Evolutionary conservation across 1,140 invertebrate genomes (phyloP).

Genomic region (Drosophila ironensis): DNA sequence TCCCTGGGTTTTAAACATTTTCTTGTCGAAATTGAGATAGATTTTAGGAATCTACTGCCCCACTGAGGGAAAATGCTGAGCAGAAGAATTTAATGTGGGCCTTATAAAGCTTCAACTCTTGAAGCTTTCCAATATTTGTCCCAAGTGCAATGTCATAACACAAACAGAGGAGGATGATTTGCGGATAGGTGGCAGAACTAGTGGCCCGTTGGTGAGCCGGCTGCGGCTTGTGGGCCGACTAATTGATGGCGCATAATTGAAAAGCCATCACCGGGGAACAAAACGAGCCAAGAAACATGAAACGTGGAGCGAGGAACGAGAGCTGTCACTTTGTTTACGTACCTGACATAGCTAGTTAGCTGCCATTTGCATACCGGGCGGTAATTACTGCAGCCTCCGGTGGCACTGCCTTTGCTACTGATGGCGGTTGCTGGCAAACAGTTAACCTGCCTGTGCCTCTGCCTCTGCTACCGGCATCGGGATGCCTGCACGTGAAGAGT

Average conservation of each 20-base stretch:
- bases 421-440: slow-evolving; percentile 16
- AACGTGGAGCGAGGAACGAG: background rate
- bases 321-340: slow-evolving; percentile 27
- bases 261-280: slow-evolving; percentile 27
- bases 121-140: too few species aligned
- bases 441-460: slow-evolving; percentile 20
- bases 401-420: background rate
- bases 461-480: too few species aligned
- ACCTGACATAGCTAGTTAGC: slow-evolving; percentile 25
- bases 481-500: slow-evolving; percentile 27
- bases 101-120: too few species aligned
- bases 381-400: slow-evolving; percentile 39
- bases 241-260: slow-evolving; percentile 46
- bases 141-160: too few species aligned
- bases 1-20: slow-evolving; percentile 30
- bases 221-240: slow-evolving; percentile 22
- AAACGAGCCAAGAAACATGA: slow-evolving; percentile 1
- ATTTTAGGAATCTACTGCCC: background rate
- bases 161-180: too few species aligned
- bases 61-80: background rate
- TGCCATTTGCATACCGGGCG: slow-evolving; percentile 54
- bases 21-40: background rate
- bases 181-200: slow-evolving; percentile 3
- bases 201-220: slow-evolving; percentile 23
- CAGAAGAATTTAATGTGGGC: too few species aligned